Base-by-base conservation (phyloP, 2,113 vertebrate species). In the Hypocryptadius cinnamomeus region DNA sequence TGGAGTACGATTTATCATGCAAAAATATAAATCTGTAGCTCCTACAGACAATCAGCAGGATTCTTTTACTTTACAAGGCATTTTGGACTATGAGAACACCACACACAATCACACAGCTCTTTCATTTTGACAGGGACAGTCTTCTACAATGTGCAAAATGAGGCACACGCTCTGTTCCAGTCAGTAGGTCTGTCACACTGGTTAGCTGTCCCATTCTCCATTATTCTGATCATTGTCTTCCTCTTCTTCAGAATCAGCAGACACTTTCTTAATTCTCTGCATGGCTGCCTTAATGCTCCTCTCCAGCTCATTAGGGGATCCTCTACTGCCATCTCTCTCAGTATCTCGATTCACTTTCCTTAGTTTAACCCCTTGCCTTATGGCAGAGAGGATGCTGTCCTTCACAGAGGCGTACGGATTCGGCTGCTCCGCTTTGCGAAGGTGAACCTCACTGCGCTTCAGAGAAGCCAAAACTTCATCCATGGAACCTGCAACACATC, bases 401-500 rank as follows among this genome's bases (percentile, higher is more conserved):
- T 98, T 98, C 18, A 96, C 33, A 11, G 98, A 98, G 9, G 53
- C 31, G 3, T 80, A n/a, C 0, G 23, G 51, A 11, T 64, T 20
- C 0, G 54, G 65, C 39, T 22, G 83, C 3, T 97, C 97, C 30
- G 85, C 98, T 79, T 95, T 98, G 54, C 96, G 96, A 25, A 99
- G 98, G 37, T 92, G 97, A 71, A 97, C 90, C 65, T 98, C 97
- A 40, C 97, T 96, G 1, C 97, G 97, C 95, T 98, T 98, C 19
- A 99, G 89, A 3, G 99, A 99, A 31, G 99, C 99, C 96, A 99
- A 44, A 90, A 99, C 99, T 61, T 99, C 98, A 35, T 99, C 99
- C 99, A 99, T 99, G 5, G 98, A 98, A 60, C 98, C 99, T 99
- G 95, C 69, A 94, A 79, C 27, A 18, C 30, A 72, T 4, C 50